These are phyloP conservation scores for Dromius quadrimaculatus DNA, from an alignment of 2,888 invertebrate genomes.

Conservation along the genomic window DNA sequence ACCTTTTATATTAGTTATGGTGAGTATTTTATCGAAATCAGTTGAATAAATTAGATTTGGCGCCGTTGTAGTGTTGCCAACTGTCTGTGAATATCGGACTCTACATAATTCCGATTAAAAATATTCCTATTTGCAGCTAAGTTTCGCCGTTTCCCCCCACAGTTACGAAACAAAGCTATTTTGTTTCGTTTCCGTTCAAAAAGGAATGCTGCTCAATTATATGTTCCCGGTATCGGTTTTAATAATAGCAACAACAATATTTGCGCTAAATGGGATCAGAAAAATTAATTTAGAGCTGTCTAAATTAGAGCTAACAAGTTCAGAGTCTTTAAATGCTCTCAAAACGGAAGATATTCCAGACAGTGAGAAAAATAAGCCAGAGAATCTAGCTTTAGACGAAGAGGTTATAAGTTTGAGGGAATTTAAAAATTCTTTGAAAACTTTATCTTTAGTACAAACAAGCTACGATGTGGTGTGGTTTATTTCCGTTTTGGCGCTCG, in stretches of 20 bases:
- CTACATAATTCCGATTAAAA: conserved; percentile 45
- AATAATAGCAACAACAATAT: conserved; percentile 74
- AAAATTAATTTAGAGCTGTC: conserved; percentile 65
- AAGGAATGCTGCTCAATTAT: conserved; percentile 82
- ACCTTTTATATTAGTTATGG: conserved; percentile 76
- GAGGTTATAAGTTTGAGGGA: conserved; percentile 68
- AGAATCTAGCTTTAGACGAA: conserved; percentile 57
- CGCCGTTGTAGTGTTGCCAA: no score
- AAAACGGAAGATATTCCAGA: conserved; percentile 61
- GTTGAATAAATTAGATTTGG: not conserved
- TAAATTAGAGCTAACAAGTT: conserved; percentile 64
- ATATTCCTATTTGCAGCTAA: conserved; percentile 67
- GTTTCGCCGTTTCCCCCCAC: conserved; percentile 76
- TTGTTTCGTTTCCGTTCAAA: conserved; percentile 83
- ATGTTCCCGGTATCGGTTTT: conserved; percentile 79
- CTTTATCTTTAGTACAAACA: conserved; percentile 77
- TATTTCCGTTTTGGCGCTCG: conserved; percentile 78
- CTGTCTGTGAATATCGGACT: conserved; percentile 31
- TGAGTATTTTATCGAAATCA: conserved; percentile 63
- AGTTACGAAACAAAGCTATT: conserved; percentile 80
- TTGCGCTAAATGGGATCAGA: conserved; percentile 71
- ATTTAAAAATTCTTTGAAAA: conserved; percentile 72
- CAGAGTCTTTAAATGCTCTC: conserved; percentile 63
- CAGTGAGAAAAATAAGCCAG: conserved; percentile 58
- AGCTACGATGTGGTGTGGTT: conserved; percentile 81